phyloP scores from a whole-genome alignment of 2,888 invertebrate species.

The Dryadula phaetusa region DNA sequence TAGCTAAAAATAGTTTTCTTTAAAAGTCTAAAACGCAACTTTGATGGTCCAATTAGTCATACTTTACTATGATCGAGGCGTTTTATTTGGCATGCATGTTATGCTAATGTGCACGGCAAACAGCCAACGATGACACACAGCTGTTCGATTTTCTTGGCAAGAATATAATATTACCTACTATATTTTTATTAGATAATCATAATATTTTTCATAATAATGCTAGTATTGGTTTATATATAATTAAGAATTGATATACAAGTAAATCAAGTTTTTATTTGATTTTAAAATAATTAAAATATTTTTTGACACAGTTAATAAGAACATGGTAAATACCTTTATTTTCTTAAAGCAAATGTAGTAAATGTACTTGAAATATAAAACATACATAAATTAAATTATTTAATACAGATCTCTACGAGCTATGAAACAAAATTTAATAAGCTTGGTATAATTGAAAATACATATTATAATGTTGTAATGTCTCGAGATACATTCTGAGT shows the following conservation, averaged over 20 bases:
- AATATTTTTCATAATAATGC: too few relatives aligned
- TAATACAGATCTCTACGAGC: not conserved
- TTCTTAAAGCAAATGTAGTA: too few relatives aligned
- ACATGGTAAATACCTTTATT: too few relatives aligned
- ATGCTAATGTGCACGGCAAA: conserved; percentile 70
- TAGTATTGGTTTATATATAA: too few relatives aligned
- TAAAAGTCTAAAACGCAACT: conserved; percentile 33
- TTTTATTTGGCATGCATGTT: conserved; percentile 61
- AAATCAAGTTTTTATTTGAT: too few relatives aligned
- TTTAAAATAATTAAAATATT: too few relatives aligned
- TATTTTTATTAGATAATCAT: not conserved
- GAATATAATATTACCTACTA: too few relatives aligned
- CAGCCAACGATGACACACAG: conserved; percentile 57
- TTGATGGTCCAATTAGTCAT: conserved; percentile 59
- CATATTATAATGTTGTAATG: conserved; percentile 22
- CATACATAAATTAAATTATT: too few relatives aligned
- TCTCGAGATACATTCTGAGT: conserved; percentile 4
- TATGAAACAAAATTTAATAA: conserved; percentile 11
- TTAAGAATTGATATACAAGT: too few relatives aligned
- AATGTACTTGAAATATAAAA: too few relatives aligned
- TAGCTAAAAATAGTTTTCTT: conserved; percentile 26
- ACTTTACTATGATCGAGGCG: conserved; percentile 64
- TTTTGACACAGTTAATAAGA: too few relatives aligned
- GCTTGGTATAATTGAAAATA: conserved; percentile 6
- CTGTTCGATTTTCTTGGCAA: conserved; percentile 51